Percentiles rank a stretch among this genome's conserved stretches.
Evolutionary conservation across 2,888 invertebrate genomes (phyloP).

Genomic region (Cantharis nigra): DNA sequence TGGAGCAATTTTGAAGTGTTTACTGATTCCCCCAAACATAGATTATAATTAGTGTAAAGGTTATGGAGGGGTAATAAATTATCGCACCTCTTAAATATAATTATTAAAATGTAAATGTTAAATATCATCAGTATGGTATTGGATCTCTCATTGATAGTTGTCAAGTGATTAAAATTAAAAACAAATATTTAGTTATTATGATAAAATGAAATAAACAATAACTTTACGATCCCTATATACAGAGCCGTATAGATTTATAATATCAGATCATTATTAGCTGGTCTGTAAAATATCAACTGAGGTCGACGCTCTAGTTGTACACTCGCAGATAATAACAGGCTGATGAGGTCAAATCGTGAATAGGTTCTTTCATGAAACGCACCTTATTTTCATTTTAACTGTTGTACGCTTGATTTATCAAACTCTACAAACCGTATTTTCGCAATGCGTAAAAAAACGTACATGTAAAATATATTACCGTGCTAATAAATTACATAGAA

Average conservation of each 20-base stretch:
- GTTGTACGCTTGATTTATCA: conserved; percentile 13
- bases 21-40: neutral
- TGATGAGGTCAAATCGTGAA: conserved; percentile 33
- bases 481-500: neutral
- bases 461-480: neutral
- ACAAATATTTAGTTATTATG: neutral
- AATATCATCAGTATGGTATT: neutral
- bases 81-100: neutral
- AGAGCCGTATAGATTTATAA: neutral
- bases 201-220: neutral
- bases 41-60: neutral
- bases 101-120: neutral
- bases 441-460: neutral
- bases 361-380: conserved; percentile 27
- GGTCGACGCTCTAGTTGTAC: conserved; percentile 33
- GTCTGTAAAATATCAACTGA: conserved; percentile 32
- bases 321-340: conserved; percentile 27
- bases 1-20: neutral
- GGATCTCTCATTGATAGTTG: neutral
- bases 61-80: neutral
- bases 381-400: conserved; percentile 23
- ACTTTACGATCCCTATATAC: neutral
- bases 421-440: conserved; percentile 6
- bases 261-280: conserved; percentile 30
- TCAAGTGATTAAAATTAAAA: neutral